Percentiles rank a stretch among this genome's conserved stretches.
phyloP scores from a whole-genome alignment of 30 jellyfish, hydroid and myxozoan genomes.

The Turritopsis rubra region DNA sequence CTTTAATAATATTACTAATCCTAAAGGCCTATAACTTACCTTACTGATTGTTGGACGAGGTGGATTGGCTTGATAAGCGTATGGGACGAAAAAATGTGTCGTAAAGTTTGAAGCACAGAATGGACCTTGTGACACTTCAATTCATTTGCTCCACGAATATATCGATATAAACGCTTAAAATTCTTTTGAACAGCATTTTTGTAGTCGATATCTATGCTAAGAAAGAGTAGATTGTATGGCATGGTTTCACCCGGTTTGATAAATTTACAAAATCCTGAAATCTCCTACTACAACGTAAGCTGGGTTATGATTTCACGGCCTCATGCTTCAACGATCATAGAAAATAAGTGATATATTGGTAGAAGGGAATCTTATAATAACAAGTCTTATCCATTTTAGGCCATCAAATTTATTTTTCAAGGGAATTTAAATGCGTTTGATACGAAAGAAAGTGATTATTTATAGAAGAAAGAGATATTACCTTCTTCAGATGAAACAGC shows the following conservation, averaged over 20 bases:
- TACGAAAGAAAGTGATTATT: neutral
- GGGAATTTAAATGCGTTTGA: neutral
- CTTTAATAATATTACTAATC: too few relatives aligned
- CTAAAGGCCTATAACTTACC: too few relatives aligned
- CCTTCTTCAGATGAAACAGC: slow-evolving; percentile 5
- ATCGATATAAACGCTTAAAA: neutral
- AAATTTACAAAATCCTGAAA: neutral
- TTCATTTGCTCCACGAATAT: slow-evolving; percentile 17
- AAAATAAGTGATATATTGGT: too few relatives aligned
- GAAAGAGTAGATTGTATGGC: neutral
- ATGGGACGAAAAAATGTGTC: slow-evolving; percentile 17
- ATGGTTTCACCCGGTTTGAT: neutral
- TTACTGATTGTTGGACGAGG: neutral
- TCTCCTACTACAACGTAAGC: neutral
- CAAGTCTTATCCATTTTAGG: too few relatives aligned
- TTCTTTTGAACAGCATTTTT: neutral
- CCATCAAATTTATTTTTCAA: too few relatives aligned
- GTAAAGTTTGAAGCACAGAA: slow-evolving; percentile 23
- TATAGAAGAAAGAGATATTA: too few relatives aligned
- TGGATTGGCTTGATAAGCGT: slow-evolving; percentile 5
- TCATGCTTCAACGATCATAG: too few relatives aligned
- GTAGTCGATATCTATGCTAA: neutral
- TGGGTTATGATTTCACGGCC: too few relatives aligned
- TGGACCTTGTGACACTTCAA: slow-evolving; percentile 22
- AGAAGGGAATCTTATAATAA: too few relatives aligned